Evolutionary conservation across 2,888 invertebrate species (phyloP), one percentile per base, ranked within the genome.

Genomic region (Heliconius hortense): DNA sequence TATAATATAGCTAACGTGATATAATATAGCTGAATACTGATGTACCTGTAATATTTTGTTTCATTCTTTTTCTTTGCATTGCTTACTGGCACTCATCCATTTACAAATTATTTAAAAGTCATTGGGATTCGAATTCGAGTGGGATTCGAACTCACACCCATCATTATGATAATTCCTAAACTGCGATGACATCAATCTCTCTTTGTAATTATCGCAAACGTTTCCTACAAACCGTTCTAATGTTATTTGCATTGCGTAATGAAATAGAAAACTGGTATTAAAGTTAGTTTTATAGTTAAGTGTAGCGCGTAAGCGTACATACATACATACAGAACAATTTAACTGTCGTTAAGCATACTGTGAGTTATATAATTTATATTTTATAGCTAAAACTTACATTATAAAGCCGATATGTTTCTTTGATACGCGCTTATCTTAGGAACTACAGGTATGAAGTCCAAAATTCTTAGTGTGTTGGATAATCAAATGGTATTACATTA

Each of bases 211-310:
- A 69, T 69, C 56, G n/a, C 56, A 69, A 53, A 24, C 56, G 13
- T 56, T 69, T 69, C 69, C 69, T 56, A 35, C 56, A 35, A 35
- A 21, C 31, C 56, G 8, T 68, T 53, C 28, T 68, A 53, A 56
- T 56, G 69, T n/a, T 56, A 56, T 56, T 56, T 69, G 13, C 11
- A 68, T 31, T 68, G 53, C 66, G 39, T 39, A 66, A 66, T 24
- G 11, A 15, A 66, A 66, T 66, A 66, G 66, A 66, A 66, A 66
- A 66, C 66, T 24, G 2, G 66, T 66, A 66, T 24, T 66, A 39
- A 66, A 43, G 43, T 66, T 43, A 66, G 24, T 66, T 66, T 66
- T 66, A 43, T 66, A 43, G 66, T 66, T 66, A 43, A 39, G 13
- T 39, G 39, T 11, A 39, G 21, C 35, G 28, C 31, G 8, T 35